Evolutionary conservation across 53 echinoderm and acorn worm species (phyloP).

Genomic region (Hippasteria phrygiana): DNA sequence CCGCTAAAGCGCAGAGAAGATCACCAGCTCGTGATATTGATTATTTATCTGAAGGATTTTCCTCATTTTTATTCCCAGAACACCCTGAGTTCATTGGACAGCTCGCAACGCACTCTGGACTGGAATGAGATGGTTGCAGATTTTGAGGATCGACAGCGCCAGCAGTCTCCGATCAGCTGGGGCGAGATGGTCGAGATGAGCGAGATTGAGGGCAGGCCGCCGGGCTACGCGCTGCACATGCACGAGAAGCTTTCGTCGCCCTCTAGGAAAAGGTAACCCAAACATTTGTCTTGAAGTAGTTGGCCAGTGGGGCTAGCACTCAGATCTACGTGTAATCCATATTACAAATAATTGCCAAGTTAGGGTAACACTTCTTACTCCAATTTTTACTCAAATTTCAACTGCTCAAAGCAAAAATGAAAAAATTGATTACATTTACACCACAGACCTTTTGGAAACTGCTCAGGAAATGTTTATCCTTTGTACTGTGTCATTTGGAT

Average conservation of each 20-base stretch:
- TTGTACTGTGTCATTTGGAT: too few species aligned
- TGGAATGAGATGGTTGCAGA: constrained; percentile 93
- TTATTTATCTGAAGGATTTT: background rate
- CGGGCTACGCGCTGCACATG: constrained; percentile 98
- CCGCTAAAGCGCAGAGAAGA: too few species aligned
- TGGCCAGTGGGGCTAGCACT: background rate
- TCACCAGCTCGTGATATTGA: too few species aligned
- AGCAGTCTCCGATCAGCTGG: constrained; percentile 79
- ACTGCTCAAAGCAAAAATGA: too few species aligned
- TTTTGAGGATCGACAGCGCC: constrained; percentile 78
- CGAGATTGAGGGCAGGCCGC: constrained; percentile 88
- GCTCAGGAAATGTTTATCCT: too few species aligned
- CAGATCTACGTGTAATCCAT: too few species aligned
- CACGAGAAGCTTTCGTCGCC: constrained; percentile 99
- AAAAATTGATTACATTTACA: too few species aligned
- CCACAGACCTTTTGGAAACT: too few species aligned
- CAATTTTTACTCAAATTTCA: too few species aligned
- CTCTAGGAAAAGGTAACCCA: constrained; percentile 96
- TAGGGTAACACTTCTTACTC: too few species aligned
- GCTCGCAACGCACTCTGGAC: constrained; percentile 82
- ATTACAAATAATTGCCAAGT: too few species aligned
- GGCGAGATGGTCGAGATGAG: constrained; percentile 83
- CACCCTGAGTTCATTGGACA: constrained; percentile 91
- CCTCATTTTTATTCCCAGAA: constrained; percentile 65
- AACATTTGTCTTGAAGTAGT: too few species aligned